A percentile compares a stretch with the other conserved stretches of the same genome.
Evolutionary conservation across 2,113 vertebrate genomes (phyloP).

Genomic region (Trachemys scripta): DNA sequence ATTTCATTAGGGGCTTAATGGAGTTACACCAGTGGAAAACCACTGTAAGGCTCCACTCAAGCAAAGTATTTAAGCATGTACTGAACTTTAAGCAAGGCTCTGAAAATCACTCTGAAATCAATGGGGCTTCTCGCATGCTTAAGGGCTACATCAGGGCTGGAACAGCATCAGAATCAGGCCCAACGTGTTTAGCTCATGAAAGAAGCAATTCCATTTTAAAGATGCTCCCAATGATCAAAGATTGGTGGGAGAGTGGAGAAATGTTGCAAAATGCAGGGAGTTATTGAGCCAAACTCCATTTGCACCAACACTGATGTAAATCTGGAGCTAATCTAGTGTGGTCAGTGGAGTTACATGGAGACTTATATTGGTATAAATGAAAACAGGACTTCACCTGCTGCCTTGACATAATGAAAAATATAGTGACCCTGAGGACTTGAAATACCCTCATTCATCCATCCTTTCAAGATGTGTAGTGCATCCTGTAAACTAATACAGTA

Average conservation of each 20-base stretch:
- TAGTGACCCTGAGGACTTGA: not conserved
- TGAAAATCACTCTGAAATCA: not conserved
- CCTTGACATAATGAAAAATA: conserved; percentile 46
- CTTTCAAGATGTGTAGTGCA: not conserved
- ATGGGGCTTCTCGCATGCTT: rapidly evolving
- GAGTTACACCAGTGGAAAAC: not conserved
- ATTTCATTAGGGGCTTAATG: rapidly evolving
- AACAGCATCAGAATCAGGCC: not conserved
- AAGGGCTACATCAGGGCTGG: not conserved
- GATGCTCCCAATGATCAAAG: not conserved
- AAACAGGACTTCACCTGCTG: not conserved
- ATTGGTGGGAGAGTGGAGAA: not conserved
- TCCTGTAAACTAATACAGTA: conserved; percentile 28
- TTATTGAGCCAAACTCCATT: rapidly evolving
- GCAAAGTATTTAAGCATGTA: rapidly evolving
- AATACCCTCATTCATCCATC: not conserved
- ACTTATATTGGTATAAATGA: rapidly evolving
- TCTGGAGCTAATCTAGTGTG: rapidly evolving
- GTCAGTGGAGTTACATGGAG: not conserved
- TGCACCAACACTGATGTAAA: rapidly evolving
- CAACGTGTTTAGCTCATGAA: rapidly evolving
- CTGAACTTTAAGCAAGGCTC: rapidly evolving
- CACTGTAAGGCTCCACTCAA: rapidly evolving
- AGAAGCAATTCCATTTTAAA: not conserved
- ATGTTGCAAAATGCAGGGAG: rapidly evolving